A percentile compares a stretch with the other conserved stretches of the same genome.
phyloP scores from a whole-genome alignment of 2,888 invertebrate genomes.

The Paralinhomoeus sp. region DNA sequence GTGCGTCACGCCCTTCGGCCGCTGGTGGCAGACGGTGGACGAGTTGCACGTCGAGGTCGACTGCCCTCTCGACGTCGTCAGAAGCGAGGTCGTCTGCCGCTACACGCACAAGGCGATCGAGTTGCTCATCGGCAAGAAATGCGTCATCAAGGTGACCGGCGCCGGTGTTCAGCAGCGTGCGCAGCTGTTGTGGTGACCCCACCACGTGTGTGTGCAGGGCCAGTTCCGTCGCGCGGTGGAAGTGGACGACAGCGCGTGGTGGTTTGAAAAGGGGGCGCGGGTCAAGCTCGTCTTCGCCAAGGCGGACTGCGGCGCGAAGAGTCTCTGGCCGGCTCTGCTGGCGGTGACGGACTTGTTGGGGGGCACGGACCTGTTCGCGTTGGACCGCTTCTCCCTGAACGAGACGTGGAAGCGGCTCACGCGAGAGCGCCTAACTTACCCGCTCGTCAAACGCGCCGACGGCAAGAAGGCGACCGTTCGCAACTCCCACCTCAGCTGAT shows the following conservation, averaged over 20 bases:
- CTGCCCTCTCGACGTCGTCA: too few species aligned
- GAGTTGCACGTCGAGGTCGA: constrained; percentile 32
- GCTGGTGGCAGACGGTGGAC: constrained; percentile 36
- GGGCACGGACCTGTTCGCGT: constrained; percentile 10
- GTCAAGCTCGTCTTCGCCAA: constrained; percentile 32
- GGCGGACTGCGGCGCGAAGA: constrained; percentile 24
- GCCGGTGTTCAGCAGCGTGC: too few species aligned
- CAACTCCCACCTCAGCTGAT: too few species aligned
- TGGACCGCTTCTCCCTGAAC: constrained; percentile 20
- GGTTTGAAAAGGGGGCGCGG: constrained; percentile 29
- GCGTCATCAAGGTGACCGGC: too few species aligned
- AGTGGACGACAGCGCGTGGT: constrained; percentile 34
- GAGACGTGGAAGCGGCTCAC: constrained; percentile 27
- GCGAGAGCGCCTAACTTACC: constrained; percentile 22
- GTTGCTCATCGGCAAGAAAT: too few species aligned
- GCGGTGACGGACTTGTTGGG: constrained; percentile 13
- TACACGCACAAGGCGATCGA: too few species aligned
- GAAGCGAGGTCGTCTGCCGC: too few species aligned
- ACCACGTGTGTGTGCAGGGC: too few species aligned
- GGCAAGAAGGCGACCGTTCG: too few species aligned
- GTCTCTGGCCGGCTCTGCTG: constrained; percentile 24
- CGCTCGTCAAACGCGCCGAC: too few species aligned
- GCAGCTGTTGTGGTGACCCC: too few species aligned
- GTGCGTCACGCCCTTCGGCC: too few species aligned
- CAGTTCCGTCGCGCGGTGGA: constrained; percentile 27